A percentile compares a stretch with the other conserved stretches of the same genome.
phyloP scores from a whole-genome alignment of 2,113 vertebrate genomes.

The Anoplopoma fimbria region DNA sequence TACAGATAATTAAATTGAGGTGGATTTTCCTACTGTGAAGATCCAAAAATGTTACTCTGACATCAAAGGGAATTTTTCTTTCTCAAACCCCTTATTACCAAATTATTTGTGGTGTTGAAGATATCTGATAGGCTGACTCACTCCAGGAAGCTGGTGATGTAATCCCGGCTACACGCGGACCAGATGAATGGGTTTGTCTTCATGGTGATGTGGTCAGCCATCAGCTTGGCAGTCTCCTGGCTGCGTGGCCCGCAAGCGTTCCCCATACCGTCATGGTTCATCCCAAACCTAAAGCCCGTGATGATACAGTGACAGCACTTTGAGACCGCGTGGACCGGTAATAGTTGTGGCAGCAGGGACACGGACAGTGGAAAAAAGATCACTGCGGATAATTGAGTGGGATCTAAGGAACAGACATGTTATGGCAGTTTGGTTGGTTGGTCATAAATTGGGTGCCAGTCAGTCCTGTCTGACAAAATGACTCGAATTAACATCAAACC shows the following conservation, averaged over 20 bases:
- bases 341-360: slow-evolving; percentile 18
- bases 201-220: slow-evolving; percentile 99
- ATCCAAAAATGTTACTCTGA: neutral
- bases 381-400: slow-evolving; percentile 2
- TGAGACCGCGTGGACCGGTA: slow-evolving; percentile 37
- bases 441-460: neutral
- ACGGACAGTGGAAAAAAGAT: slow-evolving; percentile 32
- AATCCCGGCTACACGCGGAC: slow-evolving; percentile 97
- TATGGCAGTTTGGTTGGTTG: neutral
- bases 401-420: slow-evolving; percentile 33
- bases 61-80: slow-evolving; percentile 8
- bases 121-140: slow-evolving; percentile 83
- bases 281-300: slow-evolving; percentile 90
- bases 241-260: slow-evolving; percentile 94
- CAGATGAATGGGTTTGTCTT: slow-evolving; percentile 98
- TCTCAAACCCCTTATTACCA: slow-evolving; percentile 41
- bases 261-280: slow-evolving; percentile 98
- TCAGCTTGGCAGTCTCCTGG: slow-evolving; percentile 97
- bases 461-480: neutral
- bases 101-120: slow-evolving; percentile 55
- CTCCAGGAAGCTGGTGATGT: slow-evolving; percentile 99
- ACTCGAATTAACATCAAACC: slow-evolving; percentile 6
- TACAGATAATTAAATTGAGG: neutral
- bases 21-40: neutral
- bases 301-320: slow-evolving; percentile 56